Conservation (phyloP, 2,113 vertebrate species). For the Ursus arctos region DNA sequence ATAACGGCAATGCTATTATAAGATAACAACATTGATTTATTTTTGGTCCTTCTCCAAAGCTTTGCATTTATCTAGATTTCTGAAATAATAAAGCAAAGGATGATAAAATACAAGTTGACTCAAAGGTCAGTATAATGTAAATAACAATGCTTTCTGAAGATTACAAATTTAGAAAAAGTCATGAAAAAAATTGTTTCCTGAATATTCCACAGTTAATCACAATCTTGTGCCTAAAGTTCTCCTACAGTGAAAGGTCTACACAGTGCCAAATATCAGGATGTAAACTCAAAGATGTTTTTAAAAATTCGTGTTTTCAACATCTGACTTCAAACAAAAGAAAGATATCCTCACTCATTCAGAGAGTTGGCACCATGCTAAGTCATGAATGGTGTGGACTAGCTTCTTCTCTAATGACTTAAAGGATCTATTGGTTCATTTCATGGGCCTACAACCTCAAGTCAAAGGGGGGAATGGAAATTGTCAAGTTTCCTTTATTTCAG, state of each 20-base stretch:
- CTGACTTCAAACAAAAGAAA: not conserved
- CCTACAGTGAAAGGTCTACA: not conserved
- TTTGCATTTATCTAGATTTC: slow-evolving; percentile 47
- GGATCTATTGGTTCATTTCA: slow-evolving; percentile 4
- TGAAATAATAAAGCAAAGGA: slow-evolving; percentile 21
- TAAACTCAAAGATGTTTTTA: not conserved
- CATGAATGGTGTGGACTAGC: not conserved
- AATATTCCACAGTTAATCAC: not conserved
- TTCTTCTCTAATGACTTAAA: not conserved
- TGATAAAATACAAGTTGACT: not conserved
- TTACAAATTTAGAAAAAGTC: not conserved
- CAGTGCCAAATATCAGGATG: not conserved
- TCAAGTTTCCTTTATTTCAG: not conserved
- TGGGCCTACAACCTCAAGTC: not conserved
- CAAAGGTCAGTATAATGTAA: slow-evolving; percentile 38
- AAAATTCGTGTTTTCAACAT: not conserved
- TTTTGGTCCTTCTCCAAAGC: slow-evolving; percentile 56
- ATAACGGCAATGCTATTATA: slow-evolving; percentile 25
- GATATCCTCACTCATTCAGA: not conserved
- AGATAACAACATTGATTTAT: slow-evolving; percentile 60
- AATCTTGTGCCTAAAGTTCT: not conserved
- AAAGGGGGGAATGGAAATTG: not conserved
- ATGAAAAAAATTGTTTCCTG: not conserved
- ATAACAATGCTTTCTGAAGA: slow-evolving; percentile 40
- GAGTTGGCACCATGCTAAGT: not conserved